phyloP scores from a whole-genome alignment of 1,140 invertebrate species.

The Druon quercuslanigerum region DNA sequence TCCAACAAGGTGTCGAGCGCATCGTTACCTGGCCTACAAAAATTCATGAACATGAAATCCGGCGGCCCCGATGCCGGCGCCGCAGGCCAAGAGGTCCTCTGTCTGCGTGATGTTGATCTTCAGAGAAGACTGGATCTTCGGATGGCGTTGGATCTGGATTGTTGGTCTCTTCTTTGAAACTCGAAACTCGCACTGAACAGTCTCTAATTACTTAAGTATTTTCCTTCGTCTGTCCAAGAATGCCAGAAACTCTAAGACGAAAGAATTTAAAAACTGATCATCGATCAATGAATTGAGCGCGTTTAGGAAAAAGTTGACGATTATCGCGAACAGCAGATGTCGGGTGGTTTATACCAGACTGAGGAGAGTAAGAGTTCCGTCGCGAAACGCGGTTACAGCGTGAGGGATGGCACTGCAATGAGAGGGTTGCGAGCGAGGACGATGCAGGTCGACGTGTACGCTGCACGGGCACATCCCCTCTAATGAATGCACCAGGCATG shows the following conservation, averaged over 20 bases:
- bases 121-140: constrained; percentile 45
- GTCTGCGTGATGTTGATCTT: constrained; percentile 47
- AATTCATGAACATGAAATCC: constrained; percentile 72
- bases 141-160: constrained; percentile 15
- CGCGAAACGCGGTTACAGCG: constrained; percentile 35
- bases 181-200: neutral
- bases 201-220: neutral
- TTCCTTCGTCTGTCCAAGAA: constrained; percentile 3
- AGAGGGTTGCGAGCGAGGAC: constrained; percentile 37
- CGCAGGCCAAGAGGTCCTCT: constrained; percentile 52
- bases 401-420: constrained; percentile 18
- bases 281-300: no score
- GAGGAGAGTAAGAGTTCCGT: neutral
- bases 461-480: constrained; percentile 72
- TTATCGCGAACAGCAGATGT: no score
- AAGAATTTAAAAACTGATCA: neutral
- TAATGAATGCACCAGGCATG: constrained; percentile 75
- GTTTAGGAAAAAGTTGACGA: no score
- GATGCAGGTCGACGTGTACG: constrained; percentile 69
- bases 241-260: constrained; percentile 33
- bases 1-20: constrained; percentile 31
- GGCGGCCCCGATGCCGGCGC: constrained; percentile 56
- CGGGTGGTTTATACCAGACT: no score
- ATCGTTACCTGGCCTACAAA: constrained; percentile 70
- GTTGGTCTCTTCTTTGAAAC: neutral